Base-by-base conservation (phyloP, 1,140 invertebrate genomes). In the Coenobita brevimanus region DNA sequence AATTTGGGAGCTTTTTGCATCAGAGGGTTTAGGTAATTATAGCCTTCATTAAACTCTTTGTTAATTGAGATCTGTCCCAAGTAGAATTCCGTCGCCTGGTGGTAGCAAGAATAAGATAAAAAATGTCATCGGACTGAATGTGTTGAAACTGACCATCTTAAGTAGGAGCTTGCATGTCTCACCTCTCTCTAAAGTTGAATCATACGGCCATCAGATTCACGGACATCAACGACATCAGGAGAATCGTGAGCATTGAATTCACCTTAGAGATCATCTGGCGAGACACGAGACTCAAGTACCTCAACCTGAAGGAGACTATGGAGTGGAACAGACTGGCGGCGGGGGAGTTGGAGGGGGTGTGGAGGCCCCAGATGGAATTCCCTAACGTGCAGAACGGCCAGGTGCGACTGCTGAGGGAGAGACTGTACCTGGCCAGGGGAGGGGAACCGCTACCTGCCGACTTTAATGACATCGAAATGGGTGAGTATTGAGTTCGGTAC, bases 391-490 rank as follows among this genome's bases (percentile, higher is more conserved):
- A 89, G 24, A 73, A 89, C 54, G 88, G 88, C 6, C 43, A 78
- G 10, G 76, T 83, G n/a, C 82, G 81, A 64, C n/a, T 76, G 36
- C 54, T 85, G 71, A 85, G 62, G n/a, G 57, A 84, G 60, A 60
- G 38, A 27, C 73, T 82, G 30, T 84, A 73, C 73, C 27, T 84
- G n/a, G 62, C 41, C 30, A 79, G 64, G 27, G 54, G 21, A 33
- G 60, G 76, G 3, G 69, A 78, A 8, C 75, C 69, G 13, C 88
- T 79, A 4, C 67, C 82, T 17, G 24, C 27, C 33, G 88, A 89
- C 69, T 89, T 78, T 73, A 89, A 89, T 41, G 76, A 78, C 38
- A 57, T 84, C 1, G 54, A 78, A 38, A 89, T 89, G 88, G 82
- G 88, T 89, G 73, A 79, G 81, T 84, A n/a, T n/a, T n/a, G n/a